These are phyloP conservation scores for Camelus bactrianus DNA, from an alignment of 2,113 vertebrate species.

Conservation along the genomic window DNA sequence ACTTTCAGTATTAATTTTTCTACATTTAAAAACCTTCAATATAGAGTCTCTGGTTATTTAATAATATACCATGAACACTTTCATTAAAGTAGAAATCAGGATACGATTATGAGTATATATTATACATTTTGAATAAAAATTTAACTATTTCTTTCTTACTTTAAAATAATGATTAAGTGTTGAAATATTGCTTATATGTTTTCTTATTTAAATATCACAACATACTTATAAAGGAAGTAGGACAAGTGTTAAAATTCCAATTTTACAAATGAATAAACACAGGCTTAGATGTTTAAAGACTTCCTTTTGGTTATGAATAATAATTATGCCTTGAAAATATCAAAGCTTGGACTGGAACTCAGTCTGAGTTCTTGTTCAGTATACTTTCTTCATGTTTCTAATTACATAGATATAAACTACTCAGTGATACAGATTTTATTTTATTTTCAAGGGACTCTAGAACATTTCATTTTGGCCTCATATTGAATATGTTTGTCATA, in stretches of 20 bases:
- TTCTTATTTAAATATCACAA: not conserved
- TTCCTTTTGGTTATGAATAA: not conserved
- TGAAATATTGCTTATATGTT: not conserved
- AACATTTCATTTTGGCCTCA: not conserved
- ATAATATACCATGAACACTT: not conserved
- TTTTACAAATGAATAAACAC: constrained; percentile 13
- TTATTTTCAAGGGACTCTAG: not conserved
- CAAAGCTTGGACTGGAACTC: not conserved
- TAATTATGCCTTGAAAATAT: not conserved
- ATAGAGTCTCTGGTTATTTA: not conserved
- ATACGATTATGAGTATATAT: not conserved
- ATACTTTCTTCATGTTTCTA: not conserved
- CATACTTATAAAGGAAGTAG: not conserved
- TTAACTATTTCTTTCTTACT: not conserved
- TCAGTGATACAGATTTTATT: not conserved
- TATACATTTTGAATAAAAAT: not conserved
- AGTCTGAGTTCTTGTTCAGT: not conserved
- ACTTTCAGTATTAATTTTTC: constrained; percentile 9
- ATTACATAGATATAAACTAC: not conserved
- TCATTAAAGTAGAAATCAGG: not conserved
- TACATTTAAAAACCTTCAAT: not conserved
- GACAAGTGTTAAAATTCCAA: not conserved
- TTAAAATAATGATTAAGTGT: not conserved
- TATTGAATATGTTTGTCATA: not conserved
- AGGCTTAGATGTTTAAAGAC: not conserved